Conservation (phyloP, 2,113 vertebrate genomes). For the Serinus canaria region DNA sequence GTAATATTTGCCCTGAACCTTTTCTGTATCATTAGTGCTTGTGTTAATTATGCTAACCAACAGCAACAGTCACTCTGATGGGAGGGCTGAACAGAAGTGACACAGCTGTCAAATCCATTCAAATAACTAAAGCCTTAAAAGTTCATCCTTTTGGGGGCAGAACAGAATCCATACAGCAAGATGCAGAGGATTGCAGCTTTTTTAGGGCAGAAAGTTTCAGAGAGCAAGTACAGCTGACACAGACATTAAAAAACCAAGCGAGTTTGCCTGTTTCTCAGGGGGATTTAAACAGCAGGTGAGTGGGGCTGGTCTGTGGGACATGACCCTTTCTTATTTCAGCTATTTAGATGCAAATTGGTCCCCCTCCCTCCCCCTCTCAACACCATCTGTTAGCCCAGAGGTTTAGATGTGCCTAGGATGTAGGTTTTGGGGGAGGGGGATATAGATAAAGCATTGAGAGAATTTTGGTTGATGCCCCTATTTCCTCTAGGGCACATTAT, state of each 20-base stretch:
- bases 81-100: background rate
- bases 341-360: constrained; percentile 63
- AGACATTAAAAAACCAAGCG: fast-evolving
- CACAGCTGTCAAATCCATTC: background rate
- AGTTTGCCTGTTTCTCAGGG: background rate
- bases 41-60: background rate
- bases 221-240: background rate
- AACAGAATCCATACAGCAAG: background rate
- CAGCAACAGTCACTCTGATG: background rate
- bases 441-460: background rate
- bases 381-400: constrained; percentile 63
- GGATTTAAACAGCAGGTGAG: constrained; percentile 70
- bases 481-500: background rate
- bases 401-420: background rate
- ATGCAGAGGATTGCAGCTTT: background rate
- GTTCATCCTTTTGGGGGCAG: background rate
- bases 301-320: constrained; percentile 9
- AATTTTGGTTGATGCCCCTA: background rate
- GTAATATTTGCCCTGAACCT: background rate
- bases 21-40: background rate
- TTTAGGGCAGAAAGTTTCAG: background rate
- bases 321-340: constrained; percentile 48
- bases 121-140: background rate
- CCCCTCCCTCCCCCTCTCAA: background rate
- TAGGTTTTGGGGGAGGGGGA: constrained; percentile 26